A percentile compares a stretch with the other conserved stretches of the same genome.
Conservation (phyloP, 2,113 vertebrate species). For the Geococcyx californianus region DNA sequence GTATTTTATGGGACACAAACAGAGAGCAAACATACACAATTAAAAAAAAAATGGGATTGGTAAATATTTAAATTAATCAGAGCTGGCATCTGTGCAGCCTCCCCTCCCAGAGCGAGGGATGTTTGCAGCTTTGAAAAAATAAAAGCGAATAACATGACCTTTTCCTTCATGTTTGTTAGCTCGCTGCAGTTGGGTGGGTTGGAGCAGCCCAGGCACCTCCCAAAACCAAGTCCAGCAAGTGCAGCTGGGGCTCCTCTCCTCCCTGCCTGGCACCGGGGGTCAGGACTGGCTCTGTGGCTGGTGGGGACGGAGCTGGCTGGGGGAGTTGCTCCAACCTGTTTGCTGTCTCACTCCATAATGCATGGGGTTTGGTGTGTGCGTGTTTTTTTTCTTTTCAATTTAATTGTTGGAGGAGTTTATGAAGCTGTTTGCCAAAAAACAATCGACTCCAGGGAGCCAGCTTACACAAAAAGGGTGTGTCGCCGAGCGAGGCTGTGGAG, state of each 20-base stretch:
- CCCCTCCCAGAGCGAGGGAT: slow-evolving; percentile 61
- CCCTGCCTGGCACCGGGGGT: not conserved
- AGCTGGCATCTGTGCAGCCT: slow-evolving; percentile 61
- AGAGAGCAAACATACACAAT: slow-evolving; percentile 75
- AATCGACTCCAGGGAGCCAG: slow-evolving; percentile 77
- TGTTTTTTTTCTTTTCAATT: slow-evolving; percentile 43
- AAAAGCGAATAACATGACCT: slow-evolving; percentile 53
- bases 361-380: not conserved
- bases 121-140: slow-evolving; percentile 60
- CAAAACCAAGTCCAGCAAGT: not conserved
- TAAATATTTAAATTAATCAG: slow-evolving; percentile 71
- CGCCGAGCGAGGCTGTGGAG: slow-evolving; percentile 59
- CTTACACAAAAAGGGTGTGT: slow-evolving; percentile 83
- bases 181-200: slow-evolving; percentile 9
- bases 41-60: slow-evolving; percentile 71
- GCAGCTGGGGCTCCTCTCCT: not conserved
- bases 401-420: slow-evolving; percentile 80
- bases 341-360: not conserved
- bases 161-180: slow-evolving; percentile 58
- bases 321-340: slow-evolving; percentile 40
- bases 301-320: not conserved
- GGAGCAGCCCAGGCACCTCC: slow-evolving; percentile 33
- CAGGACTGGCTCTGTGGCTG: not conserved
- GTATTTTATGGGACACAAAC: slow-evolving; percentile 82
- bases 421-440: slow-evolving; percentile 79